These are phyloP conservation scores for Branchellion lobata DNA, from an alignment of 2,888 invertebrate species.

Conservation along the genomic window DNA sequence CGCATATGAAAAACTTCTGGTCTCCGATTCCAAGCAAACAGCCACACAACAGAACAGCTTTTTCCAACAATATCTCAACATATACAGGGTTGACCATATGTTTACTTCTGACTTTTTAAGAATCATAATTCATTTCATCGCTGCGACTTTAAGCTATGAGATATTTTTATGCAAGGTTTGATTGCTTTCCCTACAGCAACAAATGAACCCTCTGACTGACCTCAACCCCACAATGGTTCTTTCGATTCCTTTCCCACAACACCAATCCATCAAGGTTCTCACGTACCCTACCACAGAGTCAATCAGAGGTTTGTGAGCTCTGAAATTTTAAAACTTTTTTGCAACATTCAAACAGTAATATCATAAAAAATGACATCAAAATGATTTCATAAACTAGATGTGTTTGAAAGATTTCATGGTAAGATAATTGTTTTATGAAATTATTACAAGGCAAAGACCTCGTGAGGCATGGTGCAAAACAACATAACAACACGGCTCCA, in stretches of 20 bases:
- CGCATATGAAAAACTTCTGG: constrained; percentile 75
- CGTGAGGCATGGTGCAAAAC: too few species aligned
- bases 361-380: too few species aligned
- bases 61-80: constrained; percentile 81
- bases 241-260: not conserved
- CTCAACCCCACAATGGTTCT: not conserved
- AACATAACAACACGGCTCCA: too few species aligned
- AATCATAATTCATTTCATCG: not conserved
- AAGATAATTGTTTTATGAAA: too few species aligned
- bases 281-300: not conserved
- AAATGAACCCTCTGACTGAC: not conserved
- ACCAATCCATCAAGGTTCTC: constrained; percentile 15
- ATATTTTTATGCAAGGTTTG: too few species aligned
- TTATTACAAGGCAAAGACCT: too few species aligned
- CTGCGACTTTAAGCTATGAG: too few species aligned
- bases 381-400: too few species aligned
- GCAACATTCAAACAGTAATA: too few species aligned
- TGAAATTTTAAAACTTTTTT: too few species aligned
- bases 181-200: not conserved
- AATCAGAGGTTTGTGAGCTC: too few species aligned
- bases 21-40: constrained; percentile 60
- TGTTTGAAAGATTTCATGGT: too few species aligned
- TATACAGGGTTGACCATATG: constrained; percentile 72
- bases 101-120: not conserved
- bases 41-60: constrained; percentile 67